Evolutionary conservation across 2,797 vertebrate species (phyloP).

Genomic region (Telmatherina bonti): DNA sequence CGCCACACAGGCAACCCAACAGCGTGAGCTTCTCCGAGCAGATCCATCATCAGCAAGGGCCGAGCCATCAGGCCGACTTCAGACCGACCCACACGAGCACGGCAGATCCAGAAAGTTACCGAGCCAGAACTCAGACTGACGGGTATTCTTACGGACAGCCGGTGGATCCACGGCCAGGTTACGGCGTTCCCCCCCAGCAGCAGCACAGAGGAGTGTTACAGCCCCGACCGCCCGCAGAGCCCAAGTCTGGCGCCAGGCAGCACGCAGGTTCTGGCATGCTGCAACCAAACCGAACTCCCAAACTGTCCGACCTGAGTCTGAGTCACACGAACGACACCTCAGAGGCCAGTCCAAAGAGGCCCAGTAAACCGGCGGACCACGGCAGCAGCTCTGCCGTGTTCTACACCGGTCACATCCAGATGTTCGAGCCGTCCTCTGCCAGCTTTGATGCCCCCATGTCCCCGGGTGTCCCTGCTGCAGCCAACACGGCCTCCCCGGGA

Average conservation of each 20-base stretch:
- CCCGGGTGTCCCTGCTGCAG: conserved; percentile 74
- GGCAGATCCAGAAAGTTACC: conserved; percentile 77
- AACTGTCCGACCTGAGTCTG: conserved; percentile 71
- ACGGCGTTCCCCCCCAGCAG: conserved; percentile 81
- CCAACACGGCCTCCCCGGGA: conserved; percentile 90
- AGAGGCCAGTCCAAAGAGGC: conserved; percentile 87
- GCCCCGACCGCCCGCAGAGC: conserved; percentile 88
- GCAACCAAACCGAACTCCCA: conserved; percentile 84
- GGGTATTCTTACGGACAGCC: conserved; percentile 78
- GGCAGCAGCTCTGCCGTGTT: conserved; percentile 77
- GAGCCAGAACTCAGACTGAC: conserved; percentile 79
- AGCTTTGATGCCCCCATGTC: conserved; percentile 80
- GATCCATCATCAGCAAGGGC: conserved; percentile 81
- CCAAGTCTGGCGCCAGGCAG: conserved; percentile 82
- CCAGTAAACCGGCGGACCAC: conserved; percentile 65
- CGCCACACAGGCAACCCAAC: conserved; percentile 82
- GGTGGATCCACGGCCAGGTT: conserved; percentile 82
- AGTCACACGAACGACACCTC: conserved; percentile 76
- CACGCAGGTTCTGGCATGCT: conserved; percentile 75
- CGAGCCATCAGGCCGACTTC: conserved; percentile 83
- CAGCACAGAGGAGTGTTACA: conserved; percentile 84
- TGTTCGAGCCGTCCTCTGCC: conserved; percentile 86
- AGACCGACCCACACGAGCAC: conserved; percentile 79
- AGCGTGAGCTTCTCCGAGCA: conserved; percentile 75
- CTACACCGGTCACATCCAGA: conserved; percentile 93